Evolutionary conservation across 2,888 invertebrate genomes (phyloP).

Genomic region (Steromphala cineraria): DNA sequence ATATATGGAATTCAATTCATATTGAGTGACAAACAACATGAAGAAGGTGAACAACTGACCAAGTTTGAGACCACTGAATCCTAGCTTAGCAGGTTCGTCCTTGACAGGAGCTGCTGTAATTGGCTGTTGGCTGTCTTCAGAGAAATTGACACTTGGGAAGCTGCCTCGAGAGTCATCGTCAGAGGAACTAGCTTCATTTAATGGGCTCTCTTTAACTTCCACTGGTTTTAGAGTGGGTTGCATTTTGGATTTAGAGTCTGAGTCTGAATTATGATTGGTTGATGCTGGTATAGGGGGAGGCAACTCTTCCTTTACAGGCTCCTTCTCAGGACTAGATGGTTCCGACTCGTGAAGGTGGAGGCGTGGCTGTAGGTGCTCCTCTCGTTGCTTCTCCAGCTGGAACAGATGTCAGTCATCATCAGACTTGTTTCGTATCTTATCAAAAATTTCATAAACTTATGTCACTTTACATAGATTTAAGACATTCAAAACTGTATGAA

Average conservation of each 20-base stretch:
- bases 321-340: constrained; percentile 42
- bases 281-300: neutral
- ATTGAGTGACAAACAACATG: too few relatives aligned
- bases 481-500: too few relatives aligned
- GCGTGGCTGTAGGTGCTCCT: constrained; percentile 89
- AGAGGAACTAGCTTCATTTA: neutral
- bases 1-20: too few relatives aligned
- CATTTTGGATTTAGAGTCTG: constrained; percentile 25
- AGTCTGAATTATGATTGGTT: neutral
- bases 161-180: constrained; percentile 10
- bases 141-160: constrained; percentile 27
- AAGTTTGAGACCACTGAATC: constrained; percentile 65
- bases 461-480: too few relatives aligned
- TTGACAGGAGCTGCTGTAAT: constrained; percentile 52
- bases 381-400: constrained; percentile 82
- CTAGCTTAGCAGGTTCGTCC: constrained; percentile 55
- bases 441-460: too few relatives aligned
- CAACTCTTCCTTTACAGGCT: constrained; percentile 44
- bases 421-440: too few relatives aligned
- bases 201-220: neutral
- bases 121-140: constrained; percentile 51
- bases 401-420: too few relatives aligned
- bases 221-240: constrained; percentile 30
- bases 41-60: constrained; percentile 42
- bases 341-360: constrained; percentile 80